Conservation (phyloP, 2,888 invertebrate species). For the Cylindroiulus punctatus region DNA sequence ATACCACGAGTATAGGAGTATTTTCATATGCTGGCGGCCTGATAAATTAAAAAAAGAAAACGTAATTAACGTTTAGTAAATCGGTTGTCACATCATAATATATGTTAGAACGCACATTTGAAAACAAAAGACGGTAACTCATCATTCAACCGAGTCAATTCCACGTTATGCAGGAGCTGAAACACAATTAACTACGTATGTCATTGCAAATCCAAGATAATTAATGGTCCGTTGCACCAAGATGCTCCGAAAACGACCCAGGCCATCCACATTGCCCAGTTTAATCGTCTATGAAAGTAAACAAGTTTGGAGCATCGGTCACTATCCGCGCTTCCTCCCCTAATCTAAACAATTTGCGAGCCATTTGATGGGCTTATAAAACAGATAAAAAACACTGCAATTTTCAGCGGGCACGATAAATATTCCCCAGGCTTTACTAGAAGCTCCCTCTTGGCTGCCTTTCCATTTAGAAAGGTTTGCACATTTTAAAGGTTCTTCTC, state of each 20-base stretch:
- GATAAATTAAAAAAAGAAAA: slow-evolving; percentile 46
- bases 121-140: slow-evolving; percentile 16
- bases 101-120: slow-evolving; percentile 43
- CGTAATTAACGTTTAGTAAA: slow-evolving; percentile 47
- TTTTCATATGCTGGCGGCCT: slow-evolving; percentile 47
- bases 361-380: not conserved
- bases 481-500: not conserved
- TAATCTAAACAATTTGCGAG: not conserved
- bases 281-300: not conserved
- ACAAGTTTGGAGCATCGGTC: not conserved
- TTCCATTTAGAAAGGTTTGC: not conserved
- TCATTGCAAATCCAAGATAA: not conserved
- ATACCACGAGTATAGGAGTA: slow-evolving; percentile 47
- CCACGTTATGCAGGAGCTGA: slow-evolving; percentile 8
- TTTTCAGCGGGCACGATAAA: not conserved
- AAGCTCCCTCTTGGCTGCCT: not conserved
- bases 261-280: not conserved
- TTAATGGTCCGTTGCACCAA: slow-evolving; percentile 8
- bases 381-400: slow-evolving; percentile 2
- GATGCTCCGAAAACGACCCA: not conserved
- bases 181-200: slow-evolving; percentile 12
- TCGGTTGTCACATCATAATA: slow-evolving; percentile 35
- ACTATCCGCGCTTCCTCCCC: not conserved
- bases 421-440: not conserved
- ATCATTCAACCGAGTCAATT: slow-evolving; percentile 39